phyloP scores from a whole-genome alignment of 2,797 vertebrate species.

The Apogon talboti region DNA sequence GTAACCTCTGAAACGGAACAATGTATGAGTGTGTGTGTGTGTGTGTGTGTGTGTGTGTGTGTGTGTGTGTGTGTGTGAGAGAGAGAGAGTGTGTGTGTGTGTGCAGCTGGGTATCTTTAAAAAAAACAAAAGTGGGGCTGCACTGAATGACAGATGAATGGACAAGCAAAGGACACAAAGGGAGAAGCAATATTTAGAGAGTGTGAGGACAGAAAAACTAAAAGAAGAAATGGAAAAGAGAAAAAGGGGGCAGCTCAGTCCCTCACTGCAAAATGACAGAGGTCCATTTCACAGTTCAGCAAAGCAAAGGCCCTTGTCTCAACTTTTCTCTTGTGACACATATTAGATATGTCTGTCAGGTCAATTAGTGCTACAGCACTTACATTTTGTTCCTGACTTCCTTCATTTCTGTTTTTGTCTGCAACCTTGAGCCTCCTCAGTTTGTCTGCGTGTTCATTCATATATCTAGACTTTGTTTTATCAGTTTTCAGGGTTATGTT shows the following conservation, averaged over 20 bases:
- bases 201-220: conserved; percentile 14
- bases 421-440: conserved; percentile 40
- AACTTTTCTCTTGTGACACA: conserved; percentile 54
- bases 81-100: conserved; percentile 5
- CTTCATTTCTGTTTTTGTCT: conserved; percentile 72
- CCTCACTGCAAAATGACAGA: conserved; percentile 24
- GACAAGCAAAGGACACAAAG: conserved; percentile 26
- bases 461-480: conserved; percentile 16
- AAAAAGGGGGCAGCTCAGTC: background rate
- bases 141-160: conserved; percentile 63
- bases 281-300: conserved; percentile 6
- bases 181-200: conserved; percentile 51
- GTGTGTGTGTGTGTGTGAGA: background rate
- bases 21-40: conserved; percentile 7
- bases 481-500: conserved; percentile 1
- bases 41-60: conserved; percentile 2
- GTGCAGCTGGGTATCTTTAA: conserved; percentile 31
- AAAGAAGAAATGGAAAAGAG: conserved; percentile 2
- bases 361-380: conserved; percentile 79
- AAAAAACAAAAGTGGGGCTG: conserved; percentile 46
- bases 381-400: conserved; percentile 79
- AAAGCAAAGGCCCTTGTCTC: conserved; percentile 34
- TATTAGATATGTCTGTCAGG: conserved; percentile 78
- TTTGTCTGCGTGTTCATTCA: conserved; percentile 30
- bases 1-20: conserved; percentile 70